A percentile compares a stretch with the other conserved stretches of the same genome.
Conservation (phyloP, 2,888 invertebrate genomes). For the Alentia gelatinosa region DNA sequence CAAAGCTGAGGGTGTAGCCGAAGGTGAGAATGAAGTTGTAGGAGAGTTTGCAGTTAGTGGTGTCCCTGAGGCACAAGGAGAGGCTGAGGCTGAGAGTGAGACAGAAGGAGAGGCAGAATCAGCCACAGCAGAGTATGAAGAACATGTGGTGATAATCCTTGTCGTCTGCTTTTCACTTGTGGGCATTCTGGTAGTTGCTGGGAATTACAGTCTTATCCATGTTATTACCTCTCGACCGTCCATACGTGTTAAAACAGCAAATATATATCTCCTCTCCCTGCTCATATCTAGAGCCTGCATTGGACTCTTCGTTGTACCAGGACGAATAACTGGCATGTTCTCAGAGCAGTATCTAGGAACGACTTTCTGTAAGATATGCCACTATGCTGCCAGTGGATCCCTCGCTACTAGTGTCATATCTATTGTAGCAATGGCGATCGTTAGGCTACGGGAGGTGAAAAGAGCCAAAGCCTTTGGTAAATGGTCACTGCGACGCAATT, state of each 20-base stretch:
- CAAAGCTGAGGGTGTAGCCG: not conserved
- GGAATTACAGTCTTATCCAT: not conserved
- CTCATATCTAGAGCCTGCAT: slow-evolving; percentile 27
- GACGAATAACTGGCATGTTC: slow-evolving; percentile 48
- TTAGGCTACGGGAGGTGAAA: slow-evolving; percentile 36
- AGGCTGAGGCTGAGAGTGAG: not conserved
- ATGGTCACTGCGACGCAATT: not conserved
- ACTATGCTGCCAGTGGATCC: slow-evolving; percentile 16
- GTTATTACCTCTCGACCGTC: not conserved
- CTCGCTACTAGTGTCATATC: slow-evolving; percentile 22
- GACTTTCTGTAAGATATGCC: slow-evolving; percentile 50
- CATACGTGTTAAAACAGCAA: not conserved
- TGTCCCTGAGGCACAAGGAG: not conserved
- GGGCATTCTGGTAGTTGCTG: not conserved
- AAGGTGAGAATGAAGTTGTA: not conserved
- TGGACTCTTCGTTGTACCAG: slow-evolving; percentile 53
- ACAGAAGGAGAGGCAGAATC: not conserved
- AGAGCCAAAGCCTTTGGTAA: not conserved
- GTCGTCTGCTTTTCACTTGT: not conserved
- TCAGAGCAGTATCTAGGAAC: slow-evolving; percentile 44
- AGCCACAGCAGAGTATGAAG: not conserved
- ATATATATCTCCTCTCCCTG: slow-evolving; percentile 53
- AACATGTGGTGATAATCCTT: not conserved
- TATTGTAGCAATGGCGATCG: slow-evolving; percentile 22
- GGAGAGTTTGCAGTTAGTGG: not conserved